A percentile compares a stretch with the other conserved stretches of the same genome.
Evolutionary conservation across 2,888 invertebrate species (phyloP).

Genomic region (Muschampia plurimacula): DNA sequence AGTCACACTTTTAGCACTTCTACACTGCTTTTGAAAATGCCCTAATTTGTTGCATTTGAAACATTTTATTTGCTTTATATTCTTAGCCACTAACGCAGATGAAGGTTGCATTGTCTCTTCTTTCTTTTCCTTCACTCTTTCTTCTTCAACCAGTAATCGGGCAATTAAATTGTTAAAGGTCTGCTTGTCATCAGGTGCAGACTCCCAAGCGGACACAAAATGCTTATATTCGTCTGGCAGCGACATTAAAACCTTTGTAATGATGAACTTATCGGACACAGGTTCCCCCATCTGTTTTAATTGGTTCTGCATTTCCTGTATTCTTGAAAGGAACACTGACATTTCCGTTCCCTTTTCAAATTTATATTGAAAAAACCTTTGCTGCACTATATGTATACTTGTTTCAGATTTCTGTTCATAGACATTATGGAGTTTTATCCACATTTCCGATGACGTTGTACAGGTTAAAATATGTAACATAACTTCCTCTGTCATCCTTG

Average conservation of each 20-base stretch:
- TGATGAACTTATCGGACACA: constrained; percentile 50
- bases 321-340: constrained; percentile 50
- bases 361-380: constrained; percentile 53
- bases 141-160: constrained; percentile 48
- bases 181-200: constrained; percentile 47
- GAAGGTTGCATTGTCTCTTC: constrained; percentile 3
- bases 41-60: constrained; percentile 9
- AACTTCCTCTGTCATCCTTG: constrained; percentile 49
- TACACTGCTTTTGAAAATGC: neutral
- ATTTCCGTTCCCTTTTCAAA: constrained; percentile 47
- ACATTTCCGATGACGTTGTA: neutral
- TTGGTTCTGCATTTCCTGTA: constrained; percentile 50
- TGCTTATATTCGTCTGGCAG: constrained; percentile 49
- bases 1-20: neutral
- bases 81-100: constrained; percentile 4
- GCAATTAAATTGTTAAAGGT: constrained; percentile 48
- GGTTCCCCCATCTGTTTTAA: constrained; percentile 51
- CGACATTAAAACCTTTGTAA: constrained; percentile 55
- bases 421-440: constrained; percentile 34
- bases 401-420: constrained; percentile 58
- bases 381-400: constrained; percentile 55
- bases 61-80: constrained; percentile 5
- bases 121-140: constrained; percentile 42
- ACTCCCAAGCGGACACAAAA: constrained; percentile 49
- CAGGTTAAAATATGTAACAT: constrained; percentile 53